A percentile compares a stretch with the other conserved stretches of the same genome.
phyloP scores from a whole-genome alignment of 2,888 invertebrate genomes.

The Pollenia amentaria region DNA sequence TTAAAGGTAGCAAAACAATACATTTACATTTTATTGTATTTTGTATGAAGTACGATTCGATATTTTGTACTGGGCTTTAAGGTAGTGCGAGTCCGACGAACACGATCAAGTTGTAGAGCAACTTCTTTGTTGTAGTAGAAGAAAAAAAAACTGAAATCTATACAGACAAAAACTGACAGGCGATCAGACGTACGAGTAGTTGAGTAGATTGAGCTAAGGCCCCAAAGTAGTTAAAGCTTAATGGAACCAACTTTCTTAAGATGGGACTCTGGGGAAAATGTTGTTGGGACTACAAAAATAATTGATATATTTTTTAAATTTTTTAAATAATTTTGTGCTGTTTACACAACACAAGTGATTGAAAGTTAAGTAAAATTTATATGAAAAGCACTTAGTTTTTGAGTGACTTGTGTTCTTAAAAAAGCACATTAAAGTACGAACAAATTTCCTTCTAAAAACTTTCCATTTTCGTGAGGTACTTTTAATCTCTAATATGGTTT shows the following conservation, averaged over 20 bases:
- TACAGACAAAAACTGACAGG: background rate
- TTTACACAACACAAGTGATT: too few relatives aligned
- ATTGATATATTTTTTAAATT: too few relatives aligned
- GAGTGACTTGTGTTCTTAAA: too few relatives aligned
- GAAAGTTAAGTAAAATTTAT: too few relatives aligned
- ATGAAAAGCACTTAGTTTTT: too few relatives aligned
- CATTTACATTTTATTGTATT: background rate
- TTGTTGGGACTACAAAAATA: too few relatives aligned
- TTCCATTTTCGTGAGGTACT: too few relatives aligned
- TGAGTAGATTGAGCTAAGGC: constrained; percentile 42
- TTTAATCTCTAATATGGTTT: too few relatives aligned
- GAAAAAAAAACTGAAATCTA: constrained; percentile 2
- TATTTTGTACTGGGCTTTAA: constrained; percentile 60
- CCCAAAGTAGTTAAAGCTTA: constrained; percentile 16
- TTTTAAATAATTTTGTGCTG: too few relatives aligned
- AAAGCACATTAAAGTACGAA: too few relatives aligned
- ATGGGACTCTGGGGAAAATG: background rate
- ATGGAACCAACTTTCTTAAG: constrained; percentile 30
- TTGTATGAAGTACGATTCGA: background rate
- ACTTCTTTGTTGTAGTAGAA: constrained; percentile 53
- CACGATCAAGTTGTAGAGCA: constrained; percentile 63
- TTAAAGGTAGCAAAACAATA: constrained; percentile 62
- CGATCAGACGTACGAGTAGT: constrained; percentile 10
- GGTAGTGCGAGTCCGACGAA: constrained; percentile 45
- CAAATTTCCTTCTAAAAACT: too few relatives aligned